A percentile compares a stretch with the other conserved stretches of the same genome.
Conservation (phyloP, 2,797 vertebrate species). For the Aselliscus stoliczkanus region DNA sequence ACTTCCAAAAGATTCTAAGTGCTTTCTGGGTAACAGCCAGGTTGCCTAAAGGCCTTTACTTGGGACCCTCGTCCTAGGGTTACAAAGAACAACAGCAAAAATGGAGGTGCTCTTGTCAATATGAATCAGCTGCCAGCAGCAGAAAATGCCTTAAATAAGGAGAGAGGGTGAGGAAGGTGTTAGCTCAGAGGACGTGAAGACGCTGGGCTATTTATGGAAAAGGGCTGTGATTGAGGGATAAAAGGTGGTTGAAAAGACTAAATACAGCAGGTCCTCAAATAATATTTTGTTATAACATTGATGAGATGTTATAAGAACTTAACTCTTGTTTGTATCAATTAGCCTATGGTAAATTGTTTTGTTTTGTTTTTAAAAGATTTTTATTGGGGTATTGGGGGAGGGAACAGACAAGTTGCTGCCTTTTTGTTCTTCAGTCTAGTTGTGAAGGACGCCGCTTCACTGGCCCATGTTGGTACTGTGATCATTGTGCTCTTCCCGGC, state of each 20-base stretch:
- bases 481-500: too few relatives aligned
- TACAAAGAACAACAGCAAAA: constrained; percentile 10
- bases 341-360: neutral
- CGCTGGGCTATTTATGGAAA: neutral
- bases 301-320: neutral
- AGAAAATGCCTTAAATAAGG: neutral
- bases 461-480: too few relatives aligned
- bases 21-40: neutral
- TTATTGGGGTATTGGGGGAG: too few relatives aligned
- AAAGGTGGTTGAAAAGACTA: neutral
- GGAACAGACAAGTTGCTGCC: too few relatives aligned
- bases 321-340: neutral
- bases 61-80: neutral
- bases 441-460: too few relatives aligned
- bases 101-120: neutral
- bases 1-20: neutral
- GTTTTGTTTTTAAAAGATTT: neutral
- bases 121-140: neutral
- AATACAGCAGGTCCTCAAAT: neutral
- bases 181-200: neutral
- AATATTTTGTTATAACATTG: neutral
- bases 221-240: neutral
- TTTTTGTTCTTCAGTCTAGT: too few relatives aligned
- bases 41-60: constrained; percentile 8
- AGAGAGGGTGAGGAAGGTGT: neutral